Conservation (phyloP, 2,888 invertebrate species). For the Drosophila atripex region DNA sequence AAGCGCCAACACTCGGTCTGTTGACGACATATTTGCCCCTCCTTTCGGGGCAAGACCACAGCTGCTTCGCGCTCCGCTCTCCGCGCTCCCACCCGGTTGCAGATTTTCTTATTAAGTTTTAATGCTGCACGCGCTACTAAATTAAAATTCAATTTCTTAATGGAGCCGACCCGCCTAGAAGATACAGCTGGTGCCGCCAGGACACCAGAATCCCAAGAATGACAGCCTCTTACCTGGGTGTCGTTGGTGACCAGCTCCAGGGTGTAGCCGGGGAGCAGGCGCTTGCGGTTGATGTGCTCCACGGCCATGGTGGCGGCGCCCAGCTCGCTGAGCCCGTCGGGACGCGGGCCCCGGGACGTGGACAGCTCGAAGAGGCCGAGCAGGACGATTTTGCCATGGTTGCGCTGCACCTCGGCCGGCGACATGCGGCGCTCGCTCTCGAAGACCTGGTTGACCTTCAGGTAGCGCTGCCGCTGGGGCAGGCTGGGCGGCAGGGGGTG, state of each 20-base stretch:
- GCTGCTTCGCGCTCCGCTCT: conserved; percentile 11
- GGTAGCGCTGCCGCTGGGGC: conserved; percentile 73
- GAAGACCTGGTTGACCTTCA: conserved; percentile 84
- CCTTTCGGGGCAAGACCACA: conserved; percentile 27
- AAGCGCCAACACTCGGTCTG: conserved; percentile 40
- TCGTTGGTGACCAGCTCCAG: conserved; percentile 92
- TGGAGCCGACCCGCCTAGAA: conserved; percentile 42
- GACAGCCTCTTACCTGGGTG: conserved; percentile 89
- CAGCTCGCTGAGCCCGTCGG: conserved; percentile 90
- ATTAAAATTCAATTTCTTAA: conserved; percentile 78
- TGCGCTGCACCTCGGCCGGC: conserved; percentile 70
- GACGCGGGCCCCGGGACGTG: conserved; percentile 86
- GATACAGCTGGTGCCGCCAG: neutral
- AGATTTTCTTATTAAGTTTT: conserved; percentile 79
- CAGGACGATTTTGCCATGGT: conserved; percentile 86
- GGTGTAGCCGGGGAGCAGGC: conserved; percentile 88
- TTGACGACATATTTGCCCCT: conserved; percentile 45
- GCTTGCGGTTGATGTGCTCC: conserved; percentile 89
- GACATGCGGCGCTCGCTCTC: conserved; percentile 82
- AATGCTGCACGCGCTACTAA: conserved; percentile 70
- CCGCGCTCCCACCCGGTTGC: conserved; percentile 39
- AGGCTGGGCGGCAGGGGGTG: conserved; percentile 44
- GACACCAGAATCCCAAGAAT: neutral
- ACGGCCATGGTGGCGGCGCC: conserved; percentile 92
- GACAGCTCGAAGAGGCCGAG: conserved; percentile 92